Conservation (phyloP, 2,113 vertebrate species). For the Actenoides hombroni region DNA sequence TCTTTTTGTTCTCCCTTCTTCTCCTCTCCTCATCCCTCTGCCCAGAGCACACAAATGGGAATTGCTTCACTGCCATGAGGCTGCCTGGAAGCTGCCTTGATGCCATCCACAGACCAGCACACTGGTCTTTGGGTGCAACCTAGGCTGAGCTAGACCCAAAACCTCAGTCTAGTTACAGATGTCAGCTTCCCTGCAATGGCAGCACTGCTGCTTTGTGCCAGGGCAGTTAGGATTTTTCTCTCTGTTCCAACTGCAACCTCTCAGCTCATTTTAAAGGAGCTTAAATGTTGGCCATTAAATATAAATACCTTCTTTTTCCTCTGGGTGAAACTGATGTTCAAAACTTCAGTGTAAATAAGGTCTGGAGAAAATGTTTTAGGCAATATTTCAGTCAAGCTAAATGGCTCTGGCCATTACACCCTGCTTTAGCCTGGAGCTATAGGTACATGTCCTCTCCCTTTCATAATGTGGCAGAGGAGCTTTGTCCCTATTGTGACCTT, state of each 20-base stretch:
- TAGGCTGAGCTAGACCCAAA: not conserved
- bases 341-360: slow-evolving; percentile 49
- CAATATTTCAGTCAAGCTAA: not conserved
- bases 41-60: not conserved
- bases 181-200: not conserved
- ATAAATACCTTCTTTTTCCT: slow-evolving; percentile 59
- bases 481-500: not conserved
- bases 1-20: not conserved
- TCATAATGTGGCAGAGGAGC: not conserved
- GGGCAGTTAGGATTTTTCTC: not conserved
- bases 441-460: not conserved
- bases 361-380: slow-evolving; percentile 31
- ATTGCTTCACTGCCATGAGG: not conserved
- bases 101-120: not conserved
- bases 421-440: not conserved
- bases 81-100: not conserved
- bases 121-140: not conserved
- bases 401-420: not conserved
- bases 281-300: slow-evolving; percentile 57
- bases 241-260: slow-evolving; percentile 19
- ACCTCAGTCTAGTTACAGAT: not conserved
- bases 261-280: slow-evolving; percentile 44
- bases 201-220: not conserved
- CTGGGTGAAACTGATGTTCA: slow-evolving; percentile 38
- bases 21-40: not conserved